A percentile compares a stretch with the other conserved stretches of the same genome.
Evolutionary conservation across 2,113 vertebrate genomes (phyloP).

Genomic region (Uria aalge): DNA sequence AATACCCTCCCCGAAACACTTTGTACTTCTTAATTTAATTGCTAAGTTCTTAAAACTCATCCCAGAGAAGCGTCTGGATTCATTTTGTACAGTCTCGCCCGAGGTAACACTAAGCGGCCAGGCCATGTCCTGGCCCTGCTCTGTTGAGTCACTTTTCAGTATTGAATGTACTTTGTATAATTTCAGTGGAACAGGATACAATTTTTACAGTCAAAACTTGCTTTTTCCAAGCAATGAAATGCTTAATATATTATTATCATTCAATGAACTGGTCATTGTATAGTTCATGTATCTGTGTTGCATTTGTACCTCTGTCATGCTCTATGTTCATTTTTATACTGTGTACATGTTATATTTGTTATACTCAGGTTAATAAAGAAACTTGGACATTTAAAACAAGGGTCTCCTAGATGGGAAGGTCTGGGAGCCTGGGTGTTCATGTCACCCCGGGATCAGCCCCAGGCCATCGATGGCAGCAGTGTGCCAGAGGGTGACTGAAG

Average conservation of each 20-base stretch:
- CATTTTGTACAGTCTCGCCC: conserved; percentile 42
- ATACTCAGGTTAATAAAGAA: conserved; percentile 86
- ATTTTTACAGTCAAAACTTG: conserved; percentile 73
- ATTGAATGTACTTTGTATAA: conserved; percentile 92
- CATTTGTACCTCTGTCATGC: conserved; percentile 6
- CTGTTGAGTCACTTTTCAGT: conserved; percentile 47
- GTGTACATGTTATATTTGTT: conserved; percentile 76
- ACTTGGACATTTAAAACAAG: conserved; percentile 60
- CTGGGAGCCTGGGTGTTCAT: accelerated
- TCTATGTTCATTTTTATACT: conserved; percentile 77
- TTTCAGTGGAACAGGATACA: conserved; percentile 74
- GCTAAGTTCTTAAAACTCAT: conserved; percentile 39
- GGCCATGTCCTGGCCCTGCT: background rate
- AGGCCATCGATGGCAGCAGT: accelerated
- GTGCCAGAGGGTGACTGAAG: background rate
- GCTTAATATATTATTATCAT: conserved; percentile 28
- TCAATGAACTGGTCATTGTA: background rate
- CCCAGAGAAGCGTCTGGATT: conserved; percentile 46
- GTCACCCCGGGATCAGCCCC: background rate
- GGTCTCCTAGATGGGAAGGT: background rate
- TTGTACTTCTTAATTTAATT: conserved; percentile 67
- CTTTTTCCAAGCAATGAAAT: conserved; percentile 63
- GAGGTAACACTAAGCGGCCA: conserved; percentile 34
- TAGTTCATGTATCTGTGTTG: conserved; percentile 60
- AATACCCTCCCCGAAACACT: conserved; percentile 14